phyloP scores from a whole-genome alignment of 92 coral and sea anemone genomes.

The Parazoanthus swiftii region DNA sequence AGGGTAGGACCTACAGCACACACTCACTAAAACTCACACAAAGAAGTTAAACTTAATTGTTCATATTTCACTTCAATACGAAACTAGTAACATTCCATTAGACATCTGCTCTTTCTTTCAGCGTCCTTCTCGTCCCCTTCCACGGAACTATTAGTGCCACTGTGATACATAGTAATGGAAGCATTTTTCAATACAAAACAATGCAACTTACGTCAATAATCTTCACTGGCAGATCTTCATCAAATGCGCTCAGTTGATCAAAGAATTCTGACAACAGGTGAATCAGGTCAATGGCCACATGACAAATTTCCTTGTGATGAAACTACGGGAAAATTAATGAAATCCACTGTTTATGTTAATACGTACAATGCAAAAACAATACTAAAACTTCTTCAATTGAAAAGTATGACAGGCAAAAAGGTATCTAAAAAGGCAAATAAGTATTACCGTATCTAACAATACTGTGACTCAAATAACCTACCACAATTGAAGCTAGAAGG shows the following conservation, averaged over 20 bases:
- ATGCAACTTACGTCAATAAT: conserved; percentile 76
- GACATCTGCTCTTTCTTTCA: too few relatives aligned
- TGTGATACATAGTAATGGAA: neutral
- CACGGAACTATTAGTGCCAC: too few relatives aligned
- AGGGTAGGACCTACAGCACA: too few relatives aligned
- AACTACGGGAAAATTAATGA: conserved; percentile 51
- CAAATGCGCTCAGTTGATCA: conserved; percentile 74
- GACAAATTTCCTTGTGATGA: conserved; percentile 85
- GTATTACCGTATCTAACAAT: neutral
- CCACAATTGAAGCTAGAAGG: conserved; percentile 81
- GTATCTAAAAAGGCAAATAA: neutral
- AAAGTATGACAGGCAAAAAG: neutral
- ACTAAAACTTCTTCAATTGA: too few relatives aligned
- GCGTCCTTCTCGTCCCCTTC: too few relatives aligned
- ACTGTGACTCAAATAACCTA: conserved; percentile 48
- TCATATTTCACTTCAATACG: too few relatives aligned
- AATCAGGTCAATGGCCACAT: conserved; percentile 82
- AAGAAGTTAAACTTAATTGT: too few relatives aligned
- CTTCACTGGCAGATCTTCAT: conserved; percentile 82
- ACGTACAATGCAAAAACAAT: neutral
- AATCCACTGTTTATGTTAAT: neutral
- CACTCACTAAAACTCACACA: too few relatives aligned
- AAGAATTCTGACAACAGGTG: conserved; percentile 85
- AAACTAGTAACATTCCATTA: too few relatives aligned
- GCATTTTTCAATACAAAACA: neutral